A percentile compares a stretch with the other conserved stretches of the same genome.
These are phyloP conservation scores for Caradrina kadenii DNA, from an alignment of 2,888 invertebrate species.

Conservation along the genomic window DNA sequence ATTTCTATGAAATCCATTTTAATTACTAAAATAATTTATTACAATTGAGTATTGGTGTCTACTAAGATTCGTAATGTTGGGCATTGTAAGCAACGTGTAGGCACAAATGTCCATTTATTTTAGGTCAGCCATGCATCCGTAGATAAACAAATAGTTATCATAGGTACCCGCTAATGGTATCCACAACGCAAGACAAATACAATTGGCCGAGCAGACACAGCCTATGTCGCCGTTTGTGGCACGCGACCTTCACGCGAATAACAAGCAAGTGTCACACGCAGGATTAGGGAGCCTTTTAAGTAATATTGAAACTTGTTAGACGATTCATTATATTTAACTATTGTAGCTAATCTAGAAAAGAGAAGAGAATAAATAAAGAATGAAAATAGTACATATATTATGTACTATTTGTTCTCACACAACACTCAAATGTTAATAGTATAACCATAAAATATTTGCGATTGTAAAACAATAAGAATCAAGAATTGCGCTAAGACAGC, in stretches of 20 bases:
- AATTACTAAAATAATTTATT: constrained; percentile 32
- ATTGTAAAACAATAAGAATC: too few species aligned
- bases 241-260: constrained; percentile 66
- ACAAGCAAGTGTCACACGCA: constrained; percentile 56
- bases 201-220: constrained; percentile 58
- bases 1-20: constrained; percentile 32
- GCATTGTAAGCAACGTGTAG: not conserved
- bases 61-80: not conserved
- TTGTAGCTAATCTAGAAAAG: too few species aligned
- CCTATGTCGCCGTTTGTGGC: constrained; percentile 51
- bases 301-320: not conserved
- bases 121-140: constrained; percentile 63
- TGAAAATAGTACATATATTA: too few species aligned
- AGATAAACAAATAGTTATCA: constrained; percentile 62
- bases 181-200: constrained; percentile 70
- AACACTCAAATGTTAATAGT: too few species aligned
- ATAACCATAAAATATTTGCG: too few species aligned
- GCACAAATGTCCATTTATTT: constrained; percentile 44
- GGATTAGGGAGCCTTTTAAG: constrained; percentile 3
- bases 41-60: constrained; percentile 4
- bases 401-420: too few species aligned
- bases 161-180: constrained; percentile 69
- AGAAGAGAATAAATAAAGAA: too few species aligned
- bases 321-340: not conserved
- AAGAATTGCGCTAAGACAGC: too few species aligned